Conservation (phyloP, 92 coral and sea anemone genomes). For the Heliopora coerulea region DNA sequence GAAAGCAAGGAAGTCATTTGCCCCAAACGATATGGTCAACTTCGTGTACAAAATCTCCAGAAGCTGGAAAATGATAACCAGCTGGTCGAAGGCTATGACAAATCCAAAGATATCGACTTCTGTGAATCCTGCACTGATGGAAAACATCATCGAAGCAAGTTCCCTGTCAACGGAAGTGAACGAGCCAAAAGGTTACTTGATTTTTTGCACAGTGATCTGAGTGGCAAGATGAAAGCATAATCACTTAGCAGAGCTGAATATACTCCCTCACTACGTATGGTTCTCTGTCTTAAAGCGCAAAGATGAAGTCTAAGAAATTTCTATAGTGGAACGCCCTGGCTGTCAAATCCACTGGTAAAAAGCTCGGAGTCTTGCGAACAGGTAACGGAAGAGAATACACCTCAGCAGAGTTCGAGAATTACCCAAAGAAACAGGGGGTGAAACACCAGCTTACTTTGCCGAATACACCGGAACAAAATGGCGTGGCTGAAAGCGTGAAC, state of each 20-base stretch:
- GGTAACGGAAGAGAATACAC: constrained; percentile 49
- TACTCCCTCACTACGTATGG: constrained; percentile 50
- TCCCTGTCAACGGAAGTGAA: constrained; percentile 33
- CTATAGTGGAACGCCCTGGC: constrained; percentile 59
- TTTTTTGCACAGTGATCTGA: constrained; percentile 52
- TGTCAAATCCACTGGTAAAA: constrained; percentile 46
- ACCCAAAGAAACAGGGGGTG: constrained; percentile 47
- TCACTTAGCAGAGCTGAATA: constrained; percentile 56
- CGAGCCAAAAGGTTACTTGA: constrained; percentile 49
- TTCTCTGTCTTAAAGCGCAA: constrained; percentile 49
- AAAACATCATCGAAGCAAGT: constrained; percentile 50
- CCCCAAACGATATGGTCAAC: constrained; percentile 64
- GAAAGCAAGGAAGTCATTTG: constrained; percentile 48
- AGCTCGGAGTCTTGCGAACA: constrained; percentile 44
- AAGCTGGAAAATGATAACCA: constrained; percentile 52
- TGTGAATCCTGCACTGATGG: constrained; percentile 57
- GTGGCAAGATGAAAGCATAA: constrained; percentile 52
- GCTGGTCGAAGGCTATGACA: constrained; percentile 55
- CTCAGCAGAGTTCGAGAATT: too few relatives aligned
- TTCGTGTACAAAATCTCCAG: constrained; percentile 53
- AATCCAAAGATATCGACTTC: constrained; percentile 31
- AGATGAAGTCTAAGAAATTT: constrained; percentile 44
- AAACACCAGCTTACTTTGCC: constrained; percentile 56
- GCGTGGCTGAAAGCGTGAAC: constrained; percentile 67
- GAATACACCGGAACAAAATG: constrained; percentile 59